These are phyloP conservation scores for Seriola aureovittata DNA, from an alignment of 2,113 vertebrate genomes.

Conservation along the genomic window DNA sequence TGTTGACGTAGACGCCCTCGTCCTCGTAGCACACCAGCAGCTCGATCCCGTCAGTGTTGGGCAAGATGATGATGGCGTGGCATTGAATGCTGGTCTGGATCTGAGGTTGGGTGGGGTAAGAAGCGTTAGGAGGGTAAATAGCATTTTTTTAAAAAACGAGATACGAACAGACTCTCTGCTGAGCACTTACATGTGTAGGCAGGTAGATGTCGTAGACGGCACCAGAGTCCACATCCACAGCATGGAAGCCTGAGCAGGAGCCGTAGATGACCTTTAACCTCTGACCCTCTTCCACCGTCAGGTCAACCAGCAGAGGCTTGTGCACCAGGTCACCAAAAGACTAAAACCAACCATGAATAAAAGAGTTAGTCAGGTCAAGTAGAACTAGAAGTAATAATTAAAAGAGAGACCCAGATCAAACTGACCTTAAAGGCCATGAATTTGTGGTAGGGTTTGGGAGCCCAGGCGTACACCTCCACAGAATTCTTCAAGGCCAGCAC, in stretches of 20 bases:
- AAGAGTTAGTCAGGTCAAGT: not conserved
- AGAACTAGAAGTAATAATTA: too few relatives aligned
- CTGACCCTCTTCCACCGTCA: slow-evolving; percentile 93
- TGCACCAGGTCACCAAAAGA: slow-evolving; percentile 91
- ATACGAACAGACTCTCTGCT: rapidly evolving
- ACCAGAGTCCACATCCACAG: slow-evolving; percentile 96
- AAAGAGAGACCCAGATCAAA: not conserved
- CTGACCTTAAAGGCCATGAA: slow-evolving; percentile 97
- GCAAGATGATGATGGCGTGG: slow-evolving; percentile 85
- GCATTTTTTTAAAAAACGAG: too few relatives aligned
- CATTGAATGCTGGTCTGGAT: slow-evolving; percentile 84
- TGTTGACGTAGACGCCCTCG: slow-evolving; percentile 86
- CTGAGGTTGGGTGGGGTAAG: not conserved
- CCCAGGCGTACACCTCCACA: slow-evolving; percentile 96
- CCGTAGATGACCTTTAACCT: slow-evolving; percentile 94
- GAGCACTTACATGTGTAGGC: slow-evolving; percentile 90
- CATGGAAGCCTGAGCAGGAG: slow-evolving; percentile 92
- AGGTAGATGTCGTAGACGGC: slow-evolving; percentile 94
- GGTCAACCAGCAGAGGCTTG: slow-evolving; percentile 92
- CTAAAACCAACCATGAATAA: slow-evolving; percentile 71
- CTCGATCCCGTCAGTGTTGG: slow-evolving; percentile 85
- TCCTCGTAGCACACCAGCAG: slow-evolving; percentile 86
- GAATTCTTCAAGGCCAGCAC: slow-evolving; percentile 94
- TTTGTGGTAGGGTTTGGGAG: slow-evolving; percentile 95
- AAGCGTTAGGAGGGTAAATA: not conserved